A percentile compares a stretch with the other conserved stretches of the same genome.
phyloP scores from a whole-genome alignment of 1,140 invertebrate species.

The Microplitis demolitor region DNA sequence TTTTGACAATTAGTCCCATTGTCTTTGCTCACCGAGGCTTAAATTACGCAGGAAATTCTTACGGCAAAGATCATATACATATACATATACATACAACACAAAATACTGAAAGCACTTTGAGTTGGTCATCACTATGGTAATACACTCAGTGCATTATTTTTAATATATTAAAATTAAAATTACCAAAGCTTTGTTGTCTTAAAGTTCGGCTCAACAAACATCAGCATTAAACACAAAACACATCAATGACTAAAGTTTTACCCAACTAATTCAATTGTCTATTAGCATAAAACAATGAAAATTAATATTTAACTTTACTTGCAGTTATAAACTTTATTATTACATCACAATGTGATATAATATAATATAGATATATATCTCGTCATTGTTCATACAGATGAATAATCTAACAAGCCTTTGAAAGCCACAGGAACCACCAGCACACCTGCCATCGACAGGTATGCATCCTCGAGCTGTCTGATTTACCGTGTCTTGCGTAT shows the following conservation, averaged over 20 bases:
- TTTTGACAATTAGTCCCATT: background rate
- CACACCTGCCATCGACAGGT: conserved; percentile 11
- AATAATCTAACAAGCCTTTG: background rate
- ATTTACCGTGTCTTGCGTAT: background rate
- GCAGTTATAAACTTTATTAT: no score
- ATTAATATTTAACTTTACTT: no score
- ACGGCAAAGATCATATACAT: background rate
- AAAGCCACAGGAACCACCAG: conserved; percentile 1
- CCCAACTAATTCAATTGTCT: no score
- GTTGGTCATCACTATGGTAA: background rate
- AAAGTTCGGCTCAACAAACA: no score
- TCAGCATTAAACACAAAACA: no score
- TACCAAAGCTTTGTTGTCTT: no score
- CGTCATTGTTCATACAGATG: background rate
- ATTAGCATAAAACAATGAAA: no score
- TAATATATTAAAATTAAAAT: no score
- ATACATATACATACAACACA: no score
- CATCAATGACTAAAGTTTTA: no score
- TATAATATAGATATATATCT: background rate
- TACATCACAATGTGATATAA: background rate
- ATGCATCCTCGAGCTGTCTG: conserved; percentile 8
- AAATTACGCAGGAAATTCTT: background rate
- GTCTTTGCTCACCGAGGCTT: background rate
- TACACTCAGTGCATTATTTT: no score
- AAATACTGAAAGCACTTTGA: no score